Percentiles rank a stretch among this genome's conserved stretches.
Conservation (phyloP, 2,113 vertebrate genomes). For the Trichechus manatus region DNA sequence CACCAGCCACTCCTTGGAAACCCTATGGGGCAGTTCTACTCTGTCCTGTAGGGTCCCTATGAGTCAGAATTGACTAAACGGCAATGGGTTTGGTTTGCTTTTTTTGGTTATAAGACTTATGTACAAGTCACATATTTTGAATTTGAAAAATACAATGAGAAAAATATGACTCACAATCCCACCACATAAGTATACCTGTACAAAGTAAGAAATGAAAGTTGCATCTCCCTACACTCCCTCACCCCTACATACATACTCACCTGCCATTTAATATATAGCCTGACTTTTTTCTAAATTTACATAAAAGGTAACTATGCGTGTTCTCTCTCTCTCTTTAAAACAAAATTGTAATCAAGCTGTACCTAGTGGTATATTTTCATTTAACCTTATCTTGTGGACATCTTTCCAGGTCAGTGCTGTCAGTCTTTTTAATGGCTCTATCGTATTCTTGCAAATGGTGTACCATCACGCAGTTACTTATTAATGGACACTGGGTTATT, state of each 20-base stretch:
- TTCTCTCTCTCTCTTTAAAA: constrained; percentile 11
- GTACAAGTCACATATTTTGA: not conserved
- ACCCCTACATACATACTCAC: no score
- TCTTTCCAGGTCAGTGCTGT: not conserved
- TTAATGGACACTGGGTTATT: not conserved
- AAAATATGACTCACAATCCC: not conserved
- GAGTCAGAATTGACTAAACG: not conserved
- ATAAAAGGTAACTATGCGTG: not conserved
- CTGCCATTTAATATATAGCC: not conserved
- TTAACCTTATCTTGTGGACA: not conserved
- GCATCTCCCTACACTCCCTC: not conserved
- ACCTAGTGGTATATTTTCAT: not conserved
- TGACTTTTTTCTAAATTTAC: not conserved
- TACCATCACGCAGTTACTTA: not conserved
- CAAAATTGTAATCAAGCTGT: not conserved
- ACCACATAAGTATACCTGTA: not conserved
- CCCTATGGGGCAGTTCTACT: no score
- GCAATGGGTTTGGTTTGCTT: no score
- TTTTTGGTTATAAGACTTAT: not conserved
- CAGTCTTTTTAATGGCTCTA: not conserved
- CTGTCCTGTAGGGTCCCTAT: no score
- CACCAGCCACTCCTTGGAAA: no score
- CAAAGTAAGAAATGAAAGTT: constrained; percentile 31
- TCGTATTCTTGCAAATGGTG: not conserved
- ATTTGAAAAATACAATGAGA: not conserved